Evolutionary conservation across 2,888 invertebrate genomes (phyloP), one percentile per base, ranked within the genome.

Genomic region (Nephrotoma guestfalica): DNA sequence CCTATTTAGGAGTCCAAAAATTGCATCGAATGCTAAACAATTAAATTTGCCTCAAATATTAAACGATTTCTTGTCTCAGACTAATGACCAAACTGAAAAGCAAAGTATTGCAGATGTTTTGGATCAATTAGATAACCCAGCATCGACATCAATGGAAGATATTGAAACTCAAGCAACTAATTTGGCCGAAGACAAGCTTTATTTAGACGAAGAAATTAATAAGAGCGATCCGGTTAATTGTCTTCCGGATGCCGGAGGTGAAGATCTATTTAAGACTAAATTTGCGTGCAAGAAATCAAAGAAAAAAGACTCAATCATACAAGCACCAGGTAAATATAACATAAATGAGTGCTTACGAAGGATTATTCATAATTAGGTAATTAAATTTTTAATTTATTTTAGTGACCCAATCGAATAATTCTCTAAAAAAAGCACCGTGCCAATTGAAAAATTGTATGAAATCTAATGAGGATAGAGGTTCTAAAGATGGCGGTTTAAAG

Each of bases 161-260:
- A 51, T 51, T 71, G 41, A 40, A 86, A 51, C n/a, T 41, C 41
- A 57, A 57, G 51, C 41, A 41, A 57, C 6, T 41, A 11, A 13
- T 11, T 43, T 86, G 6, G 86, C 86, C 15, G 42, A n/a, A 41
- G 57, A 86, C 3, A 41, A 41, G 41, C 40, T 43, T 41, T 86
- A 86, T 7, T n/a, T 86, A 15, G 86, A 86, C n/a, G 57, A 86
- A 9, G 86, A 86, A 86, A 86, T 86, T 15, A 57, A 57, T 41
- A n/a, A 13, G 9, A 41, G 57, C 42, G 86, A 86, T 86, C 51
- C 51, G 2, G 41, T 86, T n/a, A 51, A 15, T n/a, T 30, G 40
- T 40, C 30, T 86, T 41, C 41, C 30, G 0, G 86, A 57, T 5
- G 4, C 6, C 4, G 51, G 15, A 41, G 86, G 86, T 6, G 86